Base-by-base conservation (phyloP, 1,140 invertebrate genomes). In the Lordiphosa collinella region DNA sequence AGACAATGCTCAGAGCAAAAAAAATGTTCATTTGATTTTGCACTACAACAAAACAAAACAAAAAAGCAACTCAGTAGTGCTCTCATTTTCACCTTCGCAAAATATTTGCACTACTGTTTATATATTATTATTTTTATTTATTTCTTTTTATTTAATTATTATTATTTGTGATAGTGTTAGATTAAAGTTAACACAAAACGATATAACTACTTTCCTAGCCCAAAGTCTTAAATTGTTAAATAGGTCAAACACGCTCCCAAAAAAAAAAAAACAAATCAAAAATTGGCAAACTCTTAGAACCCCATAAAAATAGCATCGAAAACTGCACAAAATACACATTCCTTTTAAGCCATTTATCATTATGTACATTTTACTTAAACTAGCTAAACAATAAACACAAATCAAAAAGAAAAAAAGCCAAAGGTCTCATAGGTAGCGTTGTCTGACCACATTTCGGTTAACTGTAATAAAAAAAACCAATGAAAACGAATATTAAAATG, bases 361-460 rank as follows among this genome's bases (percentile, higher is more conserved):
- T 43, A 29, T 43, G 11, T 43, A 43, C 41, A 43, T 43, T 43
- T 43, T 43, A 43, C 41, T 44, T 44, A 44, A 44, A 40, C 14
- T 10, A 18, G 4, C 14, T 12, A 12, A 25, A 43, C 18, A 43
- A 22, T n/a, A 43, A 25, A 25, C 3, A 18, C 2, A 14, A 38
- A 25, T 25, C 7, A 35, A 22, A 8, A 9, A 2, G 13, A 32
- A 48, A n/a, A 34, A 43, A 44, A 44, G 41, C 41, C 41, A 44
- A 44, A 44, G 41, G 22, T 44, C 41, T 44, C 41, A 44, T 49
- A 32, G 4, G 13, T 48, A 49, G 32, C 35, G 32, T 49, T 37
- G 36, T 10, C 37, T 38, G 34, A 52, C 37, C 34, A 37, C 13
- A 7, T 37, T 22, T 51, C 36, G 31, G 11, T 49, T 35, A 34